Evolutionary conservation across 2,797 vertebrate genomes (phyloP).

Genomic region (Acanthopagrus latus): DNA sequence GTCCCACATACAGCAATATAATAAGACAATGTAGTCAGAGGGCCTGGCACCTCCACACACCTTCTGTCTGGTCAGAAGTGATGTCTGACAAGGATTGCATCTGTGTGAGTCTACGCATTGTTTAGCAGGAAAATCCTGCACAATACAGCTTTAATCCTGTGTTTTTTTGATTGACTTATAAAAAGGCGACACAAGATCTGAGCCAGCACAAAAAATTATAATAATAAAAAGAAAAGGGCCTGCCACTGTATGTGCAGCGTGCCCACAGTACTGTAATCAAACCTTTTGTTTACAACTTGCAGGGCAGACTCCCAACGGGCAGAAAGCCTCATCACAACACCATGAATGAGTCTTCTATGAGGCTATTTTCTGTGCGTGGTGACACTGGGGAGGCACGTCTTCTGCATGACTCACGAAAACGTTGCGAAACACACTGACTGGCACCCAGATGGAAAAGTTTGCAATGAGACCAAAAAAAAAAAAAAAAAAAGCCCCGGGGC

Average conservation of each 20-base stretch:
- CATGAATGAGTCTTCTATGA: constrained; percentile 76
- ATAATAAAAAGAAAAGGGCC: not conserved
- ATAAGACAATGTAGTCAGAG: no score
- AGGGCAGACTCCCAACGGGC: constrained; percentile 25
- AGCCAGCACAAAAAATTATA: constrained; percentile 9
- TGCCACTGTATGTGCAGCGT: not conserved
- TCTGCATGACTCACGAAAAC: constrained; percentile 75
- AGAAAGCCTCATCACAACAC: constrained; percentile 40
- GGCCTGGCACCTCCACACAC: no score
- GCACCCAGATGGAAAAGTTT: constrained; percentile 68
- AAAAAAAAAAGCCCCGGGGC: constrained; percentile 13
- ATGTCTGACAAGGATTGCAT: no score
- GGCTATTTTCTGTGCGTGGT: constrained; percentile 51
- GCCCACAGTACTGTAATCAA: constrained; percentile 12
- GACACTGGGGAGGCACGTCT: constrained; percentile 67
- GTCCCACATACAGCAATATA: no score
- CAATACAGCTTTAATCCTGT: not conserved
- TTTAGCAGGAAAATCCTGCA: no score
- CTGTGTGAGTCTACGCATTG: no score
- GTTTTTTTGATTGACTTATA: no score
- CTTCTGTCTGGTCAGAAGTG: no score
- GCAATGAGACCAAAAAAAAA: no score
- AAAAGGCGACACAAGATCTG: not conserved
- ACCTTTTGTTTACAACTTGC: constrained; percentile 28
- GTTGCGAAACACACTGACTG: constrained; percentile 71